phyloP scores from a whole-genome alignment of 1,140 invertebrate genomes.

The Zophobas atratus region DNA sequence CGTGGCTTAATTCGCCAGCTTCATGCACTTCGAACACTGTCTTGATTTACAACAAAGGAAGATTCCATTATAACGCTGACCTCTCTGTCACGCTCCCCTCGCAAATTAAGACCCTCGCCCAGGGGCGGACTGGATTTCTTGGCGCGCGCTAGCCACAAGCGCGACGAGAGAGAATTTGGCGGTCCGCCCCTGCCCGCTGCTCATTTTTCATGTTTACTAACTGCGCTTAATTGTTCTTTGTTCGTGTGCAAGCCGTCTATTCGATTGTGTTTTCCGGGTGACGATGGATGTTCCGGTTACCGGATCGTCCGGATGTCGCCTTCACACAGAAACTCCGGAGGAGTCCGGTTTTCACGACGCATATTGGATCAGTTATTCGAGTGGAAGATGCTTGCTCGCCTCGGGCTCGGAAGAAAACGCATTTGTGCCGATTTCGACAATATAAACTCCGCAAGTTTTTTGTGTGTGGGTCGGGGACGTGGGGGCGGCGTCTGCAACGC shows the following conservation, averaged over 20 bases:
- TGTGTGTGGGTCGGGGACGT: background rate
- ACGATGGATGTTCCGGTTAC: conserved; percentile 20
- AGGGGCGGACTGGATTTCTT: too few relatives aligned
- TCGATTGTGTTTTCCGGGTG: conserved; percentile 11
- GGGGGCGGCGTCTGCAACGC: too few relatives aligned
- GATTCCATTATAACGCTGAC: too few relatives aligned
- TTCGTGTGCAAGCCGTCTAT: background rate
- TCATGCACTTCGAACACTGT: background rate
- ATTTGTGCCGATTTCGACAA: conserved; percentile 12
- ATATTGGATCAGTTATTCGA: conserved; percentile 24
- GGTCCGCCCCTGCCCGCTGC: background rate
- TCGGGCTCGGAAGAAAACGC: conserved; percentile 13
- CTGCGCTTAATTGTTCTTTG: conserved; percentile 6
- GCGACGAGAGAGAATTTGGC: background rate
- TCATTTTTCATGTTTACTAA: background rate
- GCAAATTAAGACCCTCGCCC: too few relatives aligned
- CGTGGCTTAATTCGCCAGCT: conserved; percentile 18
- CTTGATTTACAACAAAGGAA: background rate
- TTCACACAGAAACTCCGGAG: background rate
- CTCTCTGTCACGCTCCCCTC: too few relatives aligned
- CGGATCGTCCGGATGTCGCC: conserved; percentile 24
- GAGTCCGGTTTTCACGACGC: conserved; percentile 23
- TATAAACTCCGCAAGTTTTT: conserved; percentile 15
- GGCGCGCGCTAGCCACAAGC: too few relatives aligned
- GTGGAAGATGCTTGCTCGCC: conserved; percentile 26